Evolutionary conservation across 2,113 vertebrate species (phyloP).

Genomic region (Seriola rivoliana): DNA sequence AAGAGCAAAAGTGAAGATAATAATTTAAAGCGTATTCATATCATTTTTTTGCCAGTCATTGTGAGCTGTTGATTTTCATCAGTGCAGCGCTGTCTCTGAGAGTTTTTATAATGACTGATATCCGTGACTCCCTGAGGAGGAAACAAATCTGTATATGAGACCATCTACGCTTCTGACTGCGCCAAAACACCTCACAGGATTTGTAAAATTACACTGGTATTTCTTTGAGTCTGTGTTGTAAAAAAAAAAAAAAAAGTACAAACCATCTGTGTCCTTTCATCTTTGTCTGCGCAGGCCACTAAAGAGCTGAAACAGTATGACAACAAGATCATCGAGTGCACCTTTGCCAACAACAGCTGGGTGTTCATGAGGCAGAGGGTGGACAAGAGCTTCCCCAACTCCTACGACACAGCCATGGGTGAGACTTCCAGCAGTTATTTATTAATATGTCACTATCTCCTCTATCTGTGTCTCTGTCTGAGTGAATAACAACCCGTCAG

Average conservation of each 20-base stretch:
- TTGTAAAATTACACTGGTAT: background rate
- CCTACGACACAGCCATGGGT: conserved; percentile 98
- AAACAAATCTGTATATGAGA: background rate
- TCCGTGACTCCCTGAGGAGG: background rate
- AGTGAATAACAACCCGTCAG: conserved; percentile 5
- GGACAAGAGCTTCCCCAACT: conserved; percentile 99
- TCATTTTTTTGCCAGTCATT: background rate
- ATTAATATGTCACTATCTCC: conserved; percentile 18
- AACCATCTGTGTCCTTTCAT: conserved; percentile 20
- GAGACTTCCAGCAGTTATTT: conserved; percentile 74
- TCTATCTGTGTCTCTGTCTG: conserved; percentile 14
- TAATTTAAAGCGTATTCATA: background rate
- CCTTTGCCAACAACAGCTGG: conserved; percentile 96
- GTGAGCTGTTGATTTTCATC: conserved; percentile 9
- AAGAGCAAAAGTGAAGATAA: background rate
- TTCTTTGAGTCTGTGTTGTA: background rate
- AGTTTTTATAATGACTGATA: background rate
- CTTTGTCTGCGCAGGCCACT: conserved; percentile 86
- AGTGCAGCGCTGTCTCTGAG: conserved; percentile 8
- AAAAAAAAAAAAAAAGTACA: background rate
- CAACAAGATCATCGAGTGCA: conserved; percentile 99
- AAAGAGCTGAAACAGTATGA: conserved; percentile 97
- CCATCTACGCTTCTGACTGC: background rate
- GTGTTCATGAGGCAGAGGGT: conserved; percentile 97
- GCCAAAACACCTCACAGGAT: background rate